Evolutionary conservation across 1,140 invertebrate genomes (phyloP).

Genomic region (Leucophenga varia): DNA sequence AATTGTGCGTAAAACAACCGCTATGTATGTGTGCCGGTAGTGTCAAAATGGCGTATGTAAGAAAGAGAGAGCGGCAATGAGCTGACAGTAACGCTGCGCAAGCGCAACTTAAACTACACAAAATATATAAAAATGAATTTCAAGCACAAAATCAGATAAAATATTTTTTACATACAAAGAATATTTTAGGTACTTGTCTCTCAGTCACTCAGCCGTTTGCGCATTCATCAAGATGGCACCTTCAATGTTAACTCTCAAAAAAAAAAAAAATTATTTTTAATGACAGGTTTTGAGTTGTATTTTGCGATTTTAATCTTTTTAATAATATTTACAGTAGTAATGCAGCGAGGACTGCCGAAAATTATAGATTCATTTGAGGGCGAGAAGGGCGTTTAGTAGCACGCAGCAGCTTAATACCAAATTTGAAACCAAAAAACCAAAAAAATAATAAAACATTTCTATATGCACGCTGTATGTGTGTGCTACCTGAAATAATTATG

Average conservation of each 20-base stretch:
- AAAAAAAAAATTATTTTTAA: slow-evolving; percentile 30
- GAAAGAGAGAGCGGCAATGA: not conserved
- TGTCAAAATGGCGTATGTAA: slow-evolving; percentile 9
- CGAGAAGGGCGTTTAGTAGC: too few relatives aligned
- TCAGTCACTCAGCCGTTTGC: not conserved
- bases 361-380: too few relatives aligned
- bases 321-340: slow-evolving; percentile 55
- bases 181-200: slow-evolving; percentile 7
- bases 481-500: too few relatives aligned
- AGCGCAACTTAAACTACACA: slow-evolving; percentile 29
- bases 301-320: slow-evolving; percentile 42
- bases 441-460: not conserved
- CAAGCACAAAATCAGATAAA: slow-evolving; percentile 36
- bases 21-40: not conserved
- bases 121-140: slow-evolving; percentile 15
- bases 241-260: too few relatives aligned
- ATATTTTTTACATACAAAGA: slow-evolving; percentile 1
- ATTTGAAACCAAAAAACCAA: too few relatives aligned
- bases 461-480: not conserved
- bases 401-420: too few relatives aligned
- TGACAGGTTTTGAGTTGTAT: slow-evolving; percentile 35
- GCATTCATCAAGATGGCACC: too few relatives aligned
- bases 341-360: too few relatives aligned
- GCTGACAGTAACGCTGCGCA: slow-evolving; percentile 23
- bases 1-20: slow-evolving; percentile 39